A percentile compares a stretch with the other conserved stretches of the same genome.
Evolutionary conservation across 2,888 invertebrate genomes (phyloP).

Genomic region (Eupelmus urozonus): DNA sequence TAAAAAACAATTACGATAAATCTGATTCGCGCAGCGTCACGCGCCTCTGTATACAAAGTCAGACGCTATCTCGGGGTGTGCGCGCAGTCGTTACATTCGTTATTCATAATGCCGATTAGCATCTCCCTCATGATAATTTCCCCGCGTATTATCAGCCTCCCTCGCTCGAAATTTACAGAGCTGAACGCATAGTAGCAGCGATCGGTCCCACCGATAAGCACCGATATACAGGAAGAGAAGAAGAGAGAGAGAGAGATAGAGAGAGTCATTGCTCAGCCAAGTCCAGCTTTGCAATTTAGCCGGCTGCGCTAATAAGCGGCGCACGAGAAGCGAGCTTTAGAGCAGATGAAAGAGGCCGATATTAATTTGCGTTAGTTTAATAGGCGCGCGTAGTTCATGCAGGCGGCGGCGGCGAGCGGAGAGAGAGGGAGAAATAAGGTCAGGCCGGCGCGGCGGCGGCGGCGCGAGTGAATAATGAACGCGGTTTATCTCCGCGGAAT

Average conservation of each 20-base stretch:
- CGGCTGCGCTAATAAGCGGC: slow-evolving; percentile 41
- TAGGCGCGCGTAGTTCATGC: slow-evolving; percentile 60
- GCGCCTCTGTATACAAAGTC: slow-evolving; percentile 21
- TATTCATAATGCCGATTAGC: slow-evolving; percentile 42
- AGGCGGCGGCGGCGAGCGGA: neutral
- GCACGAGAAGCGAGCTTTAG: slow-evolving; percentile 42
- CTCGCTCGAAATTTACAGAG: neutral
- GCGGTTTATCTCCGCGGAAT: slow-evolving; percentile 76
- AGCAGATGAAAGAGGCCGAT: slow-evolving; percentile 69
- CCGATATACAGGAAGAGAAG: too few relatives aligned
- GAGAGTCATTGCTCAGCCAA: slow-evolving; percentile 9
- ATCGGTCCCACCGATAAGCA: slow-evolving; percentile 32
- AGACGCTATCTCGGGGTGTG: slow-evolving; percentile 30
- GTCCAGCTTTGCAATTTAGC: slow-evolving; percentile 47
- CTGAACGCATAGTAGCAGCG: neutral
- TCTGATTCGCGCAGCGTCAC: slow-evolving; percentile 11
- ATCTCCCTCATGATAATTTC: slow-evolving; percentile 32
- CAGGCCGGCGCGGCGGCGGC: slow-evolving; percentile 75
- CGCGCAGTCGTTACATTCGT: slow-evolving; percentile 49
- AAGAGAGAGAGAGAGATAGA: too few relatives aligned
- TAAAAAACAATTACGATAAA: slow-evolving; percentile 40
- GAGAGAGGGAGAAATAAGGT: slow-evolving; percentile 71
- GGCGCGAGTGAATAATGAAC: slow-evolving; percentile 75
- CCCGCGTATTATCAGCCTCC: neutral
- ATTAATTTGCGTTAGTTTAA: slow-evolving; percentile 74